Base-by-base conservation (phyloP, 2,797 vertebrate genomes). In the Antrozous pallidus region DNA sequence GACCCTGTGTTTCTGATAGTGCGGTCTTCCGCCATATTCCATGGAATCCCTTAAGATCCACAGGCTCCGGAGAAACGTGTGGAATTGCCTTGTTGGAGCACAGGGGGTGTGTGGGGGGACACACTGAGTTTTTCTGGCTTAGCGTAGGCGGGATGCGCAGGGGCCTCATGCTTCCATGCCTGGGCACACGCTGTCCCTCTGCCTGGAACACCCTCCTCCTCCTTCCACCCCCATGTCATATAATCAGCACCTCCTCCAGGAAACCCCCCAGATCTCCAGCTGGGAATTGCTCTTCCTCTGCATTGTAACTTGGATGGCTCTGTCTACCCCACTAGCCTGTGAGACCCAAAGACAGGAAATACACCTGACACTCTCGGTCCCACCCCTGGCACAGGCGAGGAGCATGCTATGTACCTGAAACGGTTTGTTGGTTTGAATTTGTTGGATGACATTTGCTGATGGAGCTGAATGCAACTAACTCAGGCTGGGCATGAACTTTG, bases 401-500 rank as follows among this genome's bases (percentile, higher is more conserved):
- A 69, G 80, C 47, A 49, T 13, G 36, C 36, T 24, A 79, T 54
- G n/a, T 12, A 42, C 38, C 71, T 42, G 79, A 54, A 54, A 75
- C 16, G 2, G 8, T 36, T 65, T 80, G 20, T 40, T 83, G 47
- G 24, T 81, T 87, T 83, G 28, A 83, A 42, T 73, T 8, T 79
- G 8, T 65, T 36, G 13, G 65, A 77, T 38, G 38, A 82, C 22
- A 6, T 74, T 69, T 92, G 17, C 61, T 70, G 20, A 54, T 80
- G 42, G 84, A 88, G 67, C 28, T 51, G 11, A 20, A 36, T 28
- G 47, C 11, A 82, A 70, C 28, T 54, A 18, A 70, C 36, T 61
- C 73, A 95, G 77, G 73, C 91, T 86, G 90, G 69, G 88, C 73
- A 93, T 75, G 31, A 73, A 94, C 83, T 77, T 42, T 82, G 31